Evolutionary conservation across 35 echinoderm and acorn worm genomes (phyloP).

Genomic region (Eucidaris tribuloides): DNA sequence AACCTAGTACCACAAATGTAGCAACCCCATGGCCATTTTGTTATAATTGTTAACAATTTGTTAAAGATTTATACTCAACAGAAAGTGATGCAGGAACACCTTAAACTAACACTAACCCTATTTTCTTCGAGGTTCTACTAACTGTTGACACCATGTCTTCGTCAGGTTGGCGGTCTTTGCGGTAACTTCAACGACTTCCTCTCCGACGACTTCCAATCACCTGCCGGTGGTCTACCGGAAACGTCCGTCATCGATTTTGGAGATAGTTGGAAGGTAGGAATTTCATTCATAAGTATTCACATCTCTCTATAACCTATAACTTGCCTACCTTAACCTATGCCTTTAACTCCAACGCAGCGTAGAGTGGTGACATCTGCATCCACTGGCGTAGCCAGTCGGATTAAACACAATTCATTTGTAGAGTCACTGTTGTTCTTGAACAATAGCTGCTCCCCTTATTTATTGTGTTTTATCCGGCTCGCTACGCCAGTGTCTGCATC

Average conservation of each 20-base stretch:
- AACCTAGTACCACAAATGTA: not conserved
- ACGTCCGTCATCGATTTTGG: conserved; percentile 59
- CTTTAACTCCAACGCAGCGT: too few relatives aligned
- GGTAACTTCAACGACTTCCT: conserved; percentile 85
- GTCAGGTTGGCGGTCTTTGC: conserved; percentile 82
- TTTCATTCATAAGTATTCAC: too few relatives aligned
- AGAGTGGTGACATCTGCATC: too few relatives aligned
- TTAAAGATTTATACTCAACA: not conserved
- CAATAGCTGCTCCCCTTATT: too few relatives aligned
- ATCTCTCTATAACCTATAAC: too few relatives aligned
- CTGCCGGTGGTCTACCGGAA: conserved; percentile 62
- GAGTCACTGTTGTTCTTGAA: too few relatives aligned
- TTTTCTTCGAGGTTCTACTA: not conserved
- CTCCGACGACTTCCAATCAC: conserved; percentile 72
- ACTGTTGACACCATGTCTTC: not conserved
- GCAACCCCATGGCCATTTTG: not conserved
- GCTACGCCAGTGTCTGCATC: too few relatives aligned
- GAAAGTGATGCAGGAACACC: too few relatives aligned
- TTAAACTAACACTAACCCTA: not conserved
- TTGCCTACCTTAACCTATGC: too few relatives aligned
- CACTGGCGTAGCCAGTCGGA: too few relatives aligned
- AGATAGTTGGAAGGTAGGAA: conserved; percentile 86
- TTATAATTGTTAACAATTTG: not conserved
- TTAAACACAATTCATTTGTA: too few relatives aligned
- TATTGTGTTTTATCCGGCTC: too few relatives aligned